Percentiles rank a stretch among this genome's conserved stretches.
These are phyloP conservation scores for Prionace glauca DNA, from an alignment of 2,797 vertebrate species.

Conservation along the genomic window DNA sequence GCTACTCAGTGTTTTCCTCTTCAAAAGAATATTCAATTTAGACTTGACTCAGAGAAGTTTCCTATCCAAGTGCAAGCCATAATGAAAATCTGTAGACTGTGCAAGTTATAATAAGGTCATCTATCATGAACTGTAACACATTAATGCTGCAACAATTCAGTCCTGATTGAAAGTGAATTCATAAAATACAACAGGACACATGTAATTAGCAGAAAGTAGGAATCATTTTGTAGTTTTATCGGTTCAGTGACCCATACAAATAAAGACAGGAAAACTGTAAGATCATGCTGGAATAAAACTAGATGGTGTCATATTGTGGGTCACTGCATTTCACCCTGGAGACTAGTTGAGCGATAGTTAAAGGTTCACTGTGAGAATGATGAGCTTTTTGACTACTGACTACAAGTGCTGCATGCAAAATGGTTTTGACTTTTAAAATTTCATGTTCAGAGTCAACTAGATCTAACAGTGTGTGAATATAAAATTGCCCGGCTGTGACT, in stretches of 20 bases:
- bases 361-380: constrained; percentile 1
- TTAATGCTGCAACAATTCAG: constrained; percentile 42
- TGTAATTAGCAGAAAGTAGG: constrained; percentile 46
- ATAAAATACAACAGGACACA: constrained; percentile 41
- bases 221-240: constrained; percentile 46
- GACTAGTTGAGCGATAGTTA: not conserved
- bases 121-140: constrained; percentile 45
- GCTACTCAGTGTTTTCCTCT: not conserved
- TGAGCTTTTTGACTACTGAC: constrained; percentile 1
- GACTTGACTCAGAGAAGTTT: not conserved
- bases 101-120: constrained; percentile 42
- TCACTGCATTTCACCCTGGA: constrained; percentile 17
- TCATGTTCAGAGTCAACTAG: not conserved
- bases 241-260: constrained; percentile 44
- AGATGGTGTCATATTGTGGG: constrained; percentile 16
- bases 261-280: constrained; percentile 40
- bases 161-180: constrained; percentile 46
- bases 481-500: not conserved
- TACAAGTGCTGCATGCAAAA: not conserved
- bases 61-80: constrained; percentile 41
- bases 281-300: constrained; percentile 35
- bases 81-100: constrained; percentile 44
- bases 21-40: constrained; percentile 1
- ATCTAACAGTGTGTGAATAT: not conserved
- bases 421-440: constrained; percentile 21